A percentile compares a stretch with the other conserved stretches of the same genome.
Conservation (phyloP, 2,888 invertebrate genomes). For the Apeira syringaria region DNA sequence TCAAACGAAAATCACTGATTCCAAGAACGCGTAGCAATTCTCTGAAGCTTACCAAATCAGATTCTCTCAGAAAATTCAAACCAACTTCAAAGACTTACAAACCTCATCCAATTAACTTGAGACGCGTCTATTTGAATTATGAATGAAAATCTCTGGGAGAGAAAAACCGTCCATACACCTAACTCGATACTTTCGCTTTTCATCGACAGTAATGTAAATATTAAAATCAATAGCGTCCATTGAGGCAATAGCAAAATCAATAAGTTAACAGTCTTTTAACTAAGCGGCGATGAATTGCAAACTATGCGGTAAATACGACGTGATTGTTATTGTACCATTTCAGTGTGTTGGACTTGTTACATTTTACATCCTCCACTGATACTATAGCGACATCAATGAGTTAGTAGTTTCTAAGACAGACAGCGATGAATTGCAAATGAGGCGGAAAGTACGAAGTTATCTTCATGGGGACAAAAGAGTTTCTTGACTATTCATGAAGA, state of each 20-base stretch:
- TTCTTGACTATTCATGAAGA: conserved; percentile 47
- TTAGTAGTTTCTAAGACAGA: conserved; percentile 6
- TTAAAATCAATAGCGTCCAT: too few species aligned
- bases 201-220: conserved; percentile 24
- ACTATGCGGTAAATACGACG: too few species aligned
- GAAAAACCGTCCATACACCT: conserved; percentile 22
- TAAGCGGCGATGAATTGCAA: too few species aligned
- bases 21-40: not conserved
- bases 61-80: not conserved
- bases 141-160: conserved; percentile 26
- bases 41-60: conserved; percentile 3
- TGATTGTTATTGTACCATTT: too few species aligned
- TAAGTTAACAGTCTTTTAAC: too few species aligned
- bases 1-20: conserved; percentile 18
- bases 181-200: conserved; percentile 31
- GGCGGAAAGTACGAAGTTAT: conserved; percentile 18
- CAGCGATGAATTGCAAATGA: conserved; percentile 29
- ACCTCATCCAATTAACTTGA: conserved; percentile 20
- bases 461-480: conserved; percentile 35
- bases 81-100: conserved; percentile 10
- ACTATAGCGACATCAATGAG: conserved; percentile 9
- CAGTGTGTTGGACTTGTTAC: too few species aligned
- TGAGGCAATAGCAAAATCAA: too few species aligned
- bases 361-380: conserved; percentile 18
- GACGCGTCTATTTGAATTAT: conserved; percentile 22